Conservation (phyloP, 2,888 invertebrate genomes). For the Phengaris alcon region DNA sequence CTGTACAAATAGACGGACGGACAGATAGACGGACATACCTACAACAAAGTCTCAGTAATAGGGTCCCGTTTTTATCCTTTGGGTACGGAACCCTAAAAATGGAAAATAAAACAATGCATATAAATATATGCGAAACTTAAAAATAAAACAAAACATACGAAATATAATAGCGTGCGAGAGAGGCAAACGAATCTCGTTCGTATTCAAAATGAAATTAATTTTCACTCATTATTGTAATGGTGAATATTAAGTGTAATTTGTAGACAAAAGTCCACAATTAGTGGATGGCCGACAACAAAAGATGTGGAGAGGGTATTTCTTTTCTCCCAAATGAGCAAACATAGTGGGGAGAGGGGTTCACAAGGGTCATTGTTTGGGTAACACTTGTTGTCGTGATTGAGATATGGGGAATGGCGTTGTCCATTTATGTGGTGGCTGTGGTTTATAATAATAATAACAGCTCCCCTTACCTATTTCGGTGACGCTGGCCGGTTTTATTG, state of each 20-base stretch:
- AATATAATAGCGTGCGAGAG: not conserved
- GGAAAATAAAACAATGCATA: too few species aligned
- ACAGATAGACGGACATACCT: too few species aligned
- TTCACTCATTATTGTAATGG: conserved; percentile 53
- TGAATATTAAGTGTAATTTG: conserved; percentile 68
- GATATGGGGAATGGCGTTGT: conserved; percentile 40
- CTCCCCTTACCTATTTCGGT: too few species aligned
- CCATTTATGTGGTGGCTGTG: not conserved
- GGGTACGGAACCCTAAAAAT: too few species aligned
- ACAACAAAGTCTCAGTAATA: too few species aligned
- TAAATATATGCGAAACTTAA: not conserved
- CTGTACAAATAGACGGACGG: too few species aligned
- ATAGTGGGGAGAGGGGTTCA: conserved; percentile 67
- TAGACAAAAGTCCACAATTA: conserved; percentile 73
- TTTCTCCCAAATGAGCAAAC: conserved; percentile 79
- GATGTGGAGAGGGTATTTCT: conserved; percentile 64
- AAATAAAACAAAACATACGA: not conserved
- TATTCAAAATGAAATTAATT: conserved; percentile 34
- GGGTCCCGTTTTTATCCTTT: too few species aligned
- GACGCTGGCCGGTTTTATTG: too few species aligned
- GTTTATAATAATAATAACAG: too few species aligned
- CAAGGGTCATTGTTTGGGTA: conserved; percentile 71
- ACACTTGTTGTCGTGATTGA: conserved; percentile 65
- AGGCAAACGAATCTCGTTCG: not conserved
- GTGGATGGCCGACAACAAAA: conserved; percentile 76